A percentile compares a stretch with the other conserved stretches of the same genome.
phyloP scores from a whole-genome alignment of 2,113 vertebrate genomes.

The Tor tambroides region DNA sequence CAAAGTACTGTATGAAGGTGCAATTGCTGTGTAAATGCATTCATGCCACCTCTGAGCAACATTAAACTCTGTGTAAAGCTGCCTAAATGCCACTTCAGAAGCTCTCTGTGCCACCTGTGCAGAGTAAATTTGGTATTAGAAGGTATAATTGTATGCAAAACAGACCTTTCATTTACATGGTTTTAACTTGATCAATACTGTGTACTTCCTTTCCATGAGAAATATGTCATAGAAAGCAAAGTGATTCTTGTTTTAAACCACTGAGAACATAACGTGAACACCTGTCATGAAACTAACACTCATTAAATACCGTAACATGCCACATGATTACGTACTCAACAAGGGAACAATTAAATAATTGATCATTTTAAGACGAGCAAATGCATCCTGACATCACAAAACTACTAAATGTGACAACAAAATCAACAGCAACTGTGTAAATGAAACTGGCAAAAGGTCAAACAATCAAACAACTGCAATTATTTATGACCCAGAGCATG shows the following conservation, averaged over 20 bases:
- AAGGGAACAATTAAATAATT: background rate
- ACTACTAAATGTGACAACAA: background rate
- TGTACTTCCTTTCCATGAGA: background rate
- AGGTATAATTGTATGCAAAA: background rate
- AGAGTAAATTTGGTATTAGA: background rate
- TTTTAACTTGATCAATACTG: background rate
- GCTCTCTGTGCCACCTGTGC: background rate
- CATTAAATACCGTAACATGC: background rate
- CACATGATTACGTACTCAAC: background rate
- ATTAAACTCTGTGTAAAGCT: background rate
- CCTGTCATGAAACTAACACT: background rate
- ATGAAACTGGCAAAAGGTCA: conserved; percentile 12
- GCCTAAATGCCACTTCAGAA: background rate
- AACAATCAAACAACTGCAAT: background rate
- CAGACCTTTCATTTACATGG: background rate
- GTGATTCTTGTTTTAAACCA: background rate
- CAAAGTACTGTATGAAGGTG: no score
- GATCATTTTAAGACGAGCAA: background rate
- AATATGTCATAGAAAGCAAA: background rate
- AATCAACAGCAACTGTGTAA: background rate
- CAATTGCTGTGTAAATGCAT: background rate
- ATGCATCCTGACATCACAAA: background rate
- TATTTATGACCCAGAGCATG: background rate
- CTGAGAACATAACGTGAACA: background rate
- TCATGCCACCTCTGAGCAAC: background rate